Conservation (phyloP, 2,888 invertebrate genomes). For the Caenorhabditis angaria region DNA sequence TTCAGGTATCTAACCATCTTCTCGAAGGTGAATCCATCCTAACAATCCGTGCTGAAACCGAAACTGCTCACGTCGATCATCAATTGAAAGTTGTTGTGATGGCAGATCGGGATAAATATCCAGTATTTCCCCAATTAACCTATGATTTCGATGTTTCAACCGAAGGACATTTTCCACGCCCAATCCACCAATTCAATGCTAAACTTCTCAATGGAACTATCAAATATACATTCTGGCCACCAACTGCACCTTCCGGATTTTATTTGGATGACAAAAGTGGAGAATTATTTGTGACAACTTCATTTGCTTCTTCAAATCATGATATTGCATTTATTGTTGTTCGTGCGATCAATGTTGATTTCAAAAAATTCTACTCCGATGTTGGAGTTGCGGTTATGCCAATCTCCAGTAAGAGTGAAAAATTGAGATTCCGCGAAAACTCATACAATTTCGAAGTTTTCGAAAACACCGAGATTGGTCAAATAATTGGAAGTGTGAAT, state of each 20-base stretch:
- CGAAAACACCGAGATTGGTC: slow-evolving; percentile 60
- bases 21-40: slow-evolving; percentile 36
- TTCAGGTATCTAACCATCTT: slow-evolving; percentile 46
- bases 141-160: slow-evolving; percentile 62
- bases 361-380: slow-evolving; percentile 65
- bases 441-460: slow-evolving; percentile 60
- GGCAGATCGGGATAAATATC: slow-evolving; percentile 68
- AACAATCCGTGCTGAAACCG: slow-evolving; percentile 53
- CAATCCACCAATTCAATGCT: slow-evolving; percentile 51
- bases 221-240: slow-evolving; percentile 58
- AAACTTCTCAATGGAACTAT: slow-evolving; percentile 44
- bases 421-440: slow-evolving; percentile 57
- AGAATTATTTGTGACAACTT: slow-evolving; percentile 46
- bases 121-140: slow-evolving; percentile 67
- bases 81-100: slow-evolving; percentile 64
- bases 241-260: slow-evolving; percentile 46
- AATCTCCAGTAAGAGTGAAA: slow-evolving; percentile 21
- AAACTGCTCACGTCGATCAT: slow-evolving; percentile 49
- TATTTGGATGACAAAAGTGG: slow-evolving; percentile 57
- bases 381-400: slow-evolving; percentile 59
- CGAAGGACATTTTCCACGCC: slow-evolving; percentile 47
- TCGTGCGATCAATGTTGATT: slow-evolving; percentile 60
- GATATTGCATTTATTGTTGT: slow-evolving; percentile 65
- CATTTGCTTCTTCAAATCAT: slow-evolving; percentile 22
- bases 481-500: slow-evolving; percentile 33